These are phyloP conservation scores for Orchesellides sinensis DNA, from an alignment of 2,888 invertebrate species.

Conservation along the genomic window DNA sequence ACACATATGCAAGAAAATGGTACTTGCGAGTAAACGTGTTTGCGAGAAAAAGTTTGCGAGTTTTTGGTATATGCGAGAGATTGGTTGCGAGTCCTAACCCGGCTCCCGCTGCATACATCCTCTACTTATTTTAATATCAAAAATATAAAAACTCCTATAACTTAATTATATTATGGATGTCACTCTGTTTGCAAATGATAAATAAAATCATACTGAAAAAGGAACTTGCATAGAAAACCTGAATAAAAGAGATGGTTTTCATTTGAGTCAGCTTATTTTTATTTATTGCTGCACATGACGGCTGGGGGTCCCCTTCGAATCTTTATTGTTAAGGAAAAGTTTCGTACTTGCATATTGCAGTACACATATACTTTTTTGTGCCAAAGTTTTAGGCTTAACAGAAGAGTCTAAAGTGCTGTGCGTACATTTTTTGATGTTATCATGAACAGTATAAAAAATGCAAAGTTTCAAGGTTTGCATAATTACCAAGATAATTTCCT, in stretches of 20 bases:
- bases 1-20: no score
- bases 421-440: not conserved
- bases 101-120: no score
- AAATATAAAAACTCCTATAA: constrained; percentile 6
- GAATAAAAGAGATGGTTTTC: constrained; percentile 25
- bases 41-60: no score
- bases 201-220: constrained; percentile 26
- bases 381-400: not conserved
- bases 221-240: not conserved
- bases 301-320: constrained; percentile 46
- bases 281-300: constrained; percentile 48
- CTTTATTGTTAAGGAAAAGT: constrained; percentile 18
- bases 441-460: not conserved
- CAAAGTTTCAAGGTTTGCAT: constrained; percentile 10
- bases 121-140: no score
- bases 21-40: no score
- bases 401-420: not conserved
- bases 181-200: constrained; percentile 43
- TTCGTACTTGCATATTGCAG: not conserved
- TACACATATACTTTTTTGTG: not conserved
- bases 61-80: no score
- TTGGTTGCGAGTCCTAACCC: no score
- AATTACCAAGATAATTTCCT: constrained; percentile 36
- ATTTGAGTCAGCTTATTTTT: constrained; percentile 37
- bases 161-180: constrained; percentile 49